These are phyloP conservation scores for Sardinella longiceps DNA, from an alignment of 2,797 vertebrate genomes.

Conservation along the genomic window DNA sequence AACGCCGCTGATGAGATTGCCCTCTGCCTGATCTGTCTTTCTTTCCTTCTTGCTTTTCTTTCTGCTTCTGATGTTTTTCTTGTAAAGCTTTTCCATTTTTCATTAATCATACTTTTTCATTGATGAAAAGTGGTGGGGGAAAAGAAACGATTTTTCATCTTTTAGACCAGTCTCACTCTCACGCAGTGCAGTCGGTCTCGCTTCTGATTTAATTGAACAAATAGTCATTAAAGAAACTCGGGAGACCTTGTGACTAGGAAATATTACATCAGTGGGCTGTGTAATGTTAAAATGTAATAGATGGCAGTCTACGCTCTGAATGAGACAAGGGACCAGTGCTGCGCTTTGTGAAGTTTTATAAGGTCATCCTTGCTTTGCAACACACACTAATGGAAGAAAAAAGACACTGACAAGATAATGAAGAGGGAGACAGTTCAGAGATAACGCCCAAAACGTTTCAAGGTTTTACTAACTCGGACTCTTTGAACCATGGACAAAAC, in stretches of 20 bases:
- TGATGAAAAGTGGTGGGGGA: no score
- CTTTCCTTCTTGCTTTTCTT: not conserved
- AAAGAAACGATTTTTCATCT: not conserved
- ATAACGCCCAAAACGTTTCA: not conserved
- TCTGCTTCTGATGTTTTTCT: not conserved
- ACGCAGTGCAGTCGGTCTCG: not conserved
- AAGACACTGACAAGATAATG: not conserved
- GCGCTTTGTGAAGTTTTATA: not conserved
- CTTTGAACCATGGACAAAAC: no score
- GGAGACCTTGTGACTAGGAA: not conserved
- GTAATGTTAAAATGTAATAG: slow-evolving; percentile 5
- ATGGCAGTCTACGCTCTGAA: not conserved
- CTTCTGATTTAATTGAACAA: not conserved
- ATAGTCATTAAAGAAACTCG: slow-evolving; percentile 6
- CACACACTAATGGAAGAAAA: not conserved
- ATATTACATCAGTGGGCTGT: not conserved
- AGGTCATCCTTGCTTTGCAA: not conserved
- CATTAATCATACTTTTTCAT: not conserved
- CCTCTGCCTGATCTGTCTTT: not conserved
- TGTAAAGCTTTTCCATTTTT: not conserved
- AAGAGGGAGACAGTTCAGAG: not conserved
- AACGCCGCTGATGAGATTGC: not conserved
- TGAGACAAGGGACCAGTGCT: not conserved
- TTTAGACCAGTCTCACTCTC: not conserved
- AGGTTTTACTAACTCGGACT: not conserved